phyloP scores from a whole-genome alignment of 2,888 invertebrate genomes.

The Piscicola geometra region DNA sequence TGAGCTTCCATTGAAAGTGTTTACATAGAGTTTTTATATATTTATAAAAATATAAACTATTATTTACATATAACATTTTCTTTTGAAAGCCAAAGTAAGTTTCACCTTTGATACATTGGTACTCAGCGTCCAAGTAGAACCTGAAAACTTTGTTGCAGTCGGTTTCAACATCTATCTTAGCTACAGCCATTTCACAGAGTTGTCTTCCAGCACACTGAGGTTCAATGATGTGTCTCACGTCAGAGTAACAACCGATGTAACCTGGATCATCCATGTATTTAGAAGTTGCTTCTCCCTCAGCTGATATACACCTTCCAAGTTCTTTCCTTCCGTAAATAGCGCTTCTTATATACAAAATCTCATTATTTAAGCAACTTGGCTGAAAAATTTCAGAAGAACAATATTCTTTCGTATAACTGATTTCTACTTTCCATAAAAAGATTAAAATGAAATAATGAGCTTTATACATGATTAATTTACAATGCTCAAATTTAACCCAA shows the following conservation, averaged over 20 bases:
- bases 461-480: too few relatives aligned
- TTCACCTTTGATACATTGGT: too few relatives aligned
- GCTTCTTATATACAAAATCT: constrained; percentile 5
- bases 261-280: constrained; percentile 9
- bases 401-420: constrained; percentile 16
- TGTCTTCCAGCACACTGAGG: constrained; percentile 14
- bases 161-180: neutral
- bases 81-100: too few relatives aligned
- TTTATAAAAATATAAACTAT: too few relatives aligned
- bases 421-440: too few relatives aligned
- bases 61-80: too few relatives aligned
- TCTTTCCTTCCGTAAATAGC: constrained; percentile 17
- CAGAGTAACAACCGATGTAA: constrained; percentile 15
- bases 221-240: constrained; percentile 17
- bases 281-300: constrained; percentile 14
- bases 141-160: too few relatives aligned
- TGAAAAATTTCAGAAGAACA: constrained; percentile 26
- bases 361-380: constrained; percentile 14
- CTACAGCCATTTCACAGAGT: constrained; percentile 16
- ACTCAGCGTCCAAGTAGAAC: neutral
- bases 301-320: constrained; percentile 14
- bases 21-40: too few relatives aligned
- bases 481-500: too few relatives aligned
- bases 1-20: too few relatives aligned
- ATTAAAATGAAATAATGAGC: too few relatives aligned